Base-by-base conservation (phyloP, 2,113 vertebrate species). In the Poeciliopsis retropinna region DNA sequence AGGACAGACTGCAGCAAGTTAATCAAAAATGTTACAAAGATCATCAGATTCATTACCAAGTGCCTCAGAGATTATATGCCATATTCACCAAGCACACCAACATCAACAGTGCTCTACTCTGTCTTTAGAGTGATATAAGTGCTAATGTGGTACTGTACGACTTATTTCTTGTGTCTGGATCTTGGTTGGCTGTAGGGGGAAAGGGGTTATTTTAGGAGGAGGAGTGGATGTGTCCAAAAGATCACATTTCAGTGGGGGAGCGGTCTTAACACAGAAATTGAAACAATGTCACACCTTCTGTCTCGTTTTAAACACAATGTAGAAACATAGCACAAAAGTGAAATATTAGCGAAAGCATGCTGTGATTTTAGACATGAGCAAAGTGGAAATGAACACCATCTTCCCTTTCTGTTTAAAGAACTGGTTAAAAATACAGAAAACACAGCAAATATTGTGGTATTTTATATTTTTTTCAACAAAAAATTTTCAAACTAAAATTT, bases 151-250 rank as follows among this genome's bases (percentile, higher is more conserved):
- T n/a, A 34, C 47, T 69, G 57, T 86, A 78, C 64, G 37, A 67
- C 31, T 32, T 44, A 47, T 73, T 80, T 54, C 75, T 70, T 73
- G 79, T 71, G 70, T 71, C 65, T 57, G 25, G 27, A 64, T 70
- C 60, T 73, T 60, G 76, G 76, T 64, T 70, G 44, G 41, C 63
- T 72, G 68, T 83, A 37, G 57, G 25, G 25, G 51, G 25, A 57
- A 72, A 67, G 54, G 66, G 81, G 85, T 93, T 94, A 94, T 94
- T 94, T 94, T 92, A 67, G 87, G 94, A 82, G 68, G 94, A 82
- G 83, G 89, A 89, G 87, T 67, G 82, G 86, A 82, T 30, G 78
- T 72, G 81, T 73, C 68, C 60, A 25, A 79, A 80, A 76, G 82
- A 88, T 94, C 87, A n/a, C 39, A 51, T 94, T 92, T 79, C 90